Evolutionary conservation across 1,140 invertebrate species (phyloP).

Genomic region (Lepidurus packardi): DNA sequence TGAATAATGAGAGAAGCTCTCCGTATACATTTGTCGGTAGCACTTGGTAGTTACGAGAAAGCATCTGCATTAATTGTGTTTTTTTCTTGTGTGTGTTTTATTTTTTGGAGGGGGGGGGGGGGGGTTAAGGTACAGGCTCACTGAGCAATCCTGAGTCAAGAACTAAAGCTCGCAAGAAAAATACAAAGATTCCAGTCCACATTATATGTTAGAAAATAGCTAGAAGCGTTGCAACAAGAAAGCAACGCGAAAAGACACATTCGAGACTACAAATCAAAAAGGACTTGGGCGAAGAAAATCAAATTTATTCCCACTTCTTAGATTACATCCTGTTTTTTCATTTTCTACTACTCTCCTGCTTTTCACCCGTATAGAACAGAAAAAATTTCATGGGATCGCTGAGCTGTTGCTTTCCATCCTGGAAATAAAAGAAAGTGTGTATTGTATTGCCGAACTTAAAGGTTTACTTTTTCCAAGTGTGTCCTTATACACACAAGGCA

Average conservation of each 20-base stretch:
- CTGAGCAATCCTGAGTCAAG: not conserved
- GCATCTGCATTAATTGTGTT: too few relatives aligned
- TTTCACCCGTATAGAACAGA: not conserved
- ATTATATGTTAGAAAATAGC: not conserved
- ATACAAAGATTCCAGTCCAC: not conserved
- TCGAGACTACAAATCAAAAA: not conserved
- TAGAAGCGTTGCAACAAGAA: not conserved
- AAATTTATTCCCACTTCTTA: constrained; percentile 22
- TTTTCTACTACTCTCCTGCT: not conserved
- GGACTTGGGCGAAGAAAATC: not conserved
- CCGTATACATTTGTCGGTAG: too few relatives aligned
- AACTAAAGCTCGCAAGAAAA: not conserved
- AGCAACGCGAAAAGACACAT: not conserved
- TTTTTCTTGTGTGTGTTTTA: too few relatives aligned
- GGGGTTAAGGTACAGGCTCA: not conserved
- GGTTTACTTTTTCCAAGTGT: not conserved
- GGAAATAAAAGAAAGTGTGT: not conserved
- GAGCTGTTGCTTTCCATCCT: constrained; percentile 5
- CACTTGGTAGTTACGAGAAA: too few relatives aligned
- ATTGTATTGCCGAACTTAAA: constrained; percentile 8
- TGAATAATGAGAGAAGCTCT: too few relatives aligned
- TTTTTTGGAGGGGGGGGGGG: too few relatives aligned
- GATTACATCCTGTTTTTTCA: constrained; percentile 14
- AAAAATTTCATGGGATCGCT: not conserved
- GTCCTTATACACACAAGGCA: not conserved